A percentile compares a stretch with the other conserved stretches of the same genome.
These are phyloP conservation scores for Rynchops niger DNA, from an alignment of 2,113 vertebrate genomes.

Conservation along the genomic window DNA sequence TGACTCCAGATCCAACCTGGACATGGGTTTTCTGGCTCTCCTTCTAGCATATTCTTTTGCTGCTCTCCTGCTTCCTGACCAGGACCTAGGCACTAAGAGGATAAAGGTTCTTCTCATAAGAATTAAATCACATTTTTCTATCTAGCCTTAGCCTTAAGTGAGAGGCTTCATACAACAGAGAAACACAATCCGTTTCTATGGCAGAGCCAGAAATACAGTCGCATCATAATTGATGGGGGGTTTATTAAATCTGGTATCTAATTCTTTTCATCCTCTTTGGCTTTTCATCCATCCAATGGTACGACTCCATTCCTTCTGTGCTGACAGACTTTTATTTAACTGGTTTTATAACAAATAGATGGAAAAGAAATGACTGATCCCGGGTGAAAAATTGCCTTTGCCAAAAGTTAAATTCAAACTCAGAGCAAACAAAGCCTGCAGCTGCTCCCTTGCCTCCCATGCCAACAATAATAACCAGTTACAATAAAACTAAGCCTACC, in stretches of 20 bases:
- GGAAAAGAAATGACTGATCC: neutral
- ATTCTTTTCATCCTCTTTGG: neutral
- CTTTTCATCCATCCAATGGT: neutral
- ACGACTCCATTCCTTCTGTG: neutral
- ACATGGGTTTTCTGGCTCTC: neutral
- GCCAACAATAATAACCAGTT: neutral
- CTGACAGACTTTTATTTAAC: neutral
- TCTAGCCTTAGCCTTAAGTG: neutral
- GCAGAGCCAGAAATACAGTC: neutral
- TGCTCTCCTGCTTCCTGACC: neutral
- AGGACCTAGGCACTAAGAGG: neutral
- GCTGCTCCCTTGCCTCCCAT: neutral
- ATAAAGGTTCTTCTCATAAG: neutral
- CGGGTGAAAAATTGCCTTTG: neutral
- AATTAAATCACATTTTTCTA: neutral
- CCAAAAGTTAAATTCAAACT: neutral
- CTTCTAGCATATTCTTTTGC: neutral
- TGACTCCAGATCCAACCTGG: neutral
- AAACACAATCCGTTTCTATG: neutral
- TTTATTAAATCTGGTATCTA: neutral
- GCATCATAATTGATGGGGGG: neutral
- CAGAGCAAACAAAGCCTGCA: neutral
- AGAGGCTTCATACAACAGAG: neutral
- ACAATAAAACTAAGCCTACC: neutral
- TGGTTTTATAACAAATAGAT: neutral